A percentile compares a stretch with the other conserved stretches of the same genome.
phyloP scores from a whole-genome alignment of 2,888 invertebrate species.

The Entomobrya multifasciata region DNA sequence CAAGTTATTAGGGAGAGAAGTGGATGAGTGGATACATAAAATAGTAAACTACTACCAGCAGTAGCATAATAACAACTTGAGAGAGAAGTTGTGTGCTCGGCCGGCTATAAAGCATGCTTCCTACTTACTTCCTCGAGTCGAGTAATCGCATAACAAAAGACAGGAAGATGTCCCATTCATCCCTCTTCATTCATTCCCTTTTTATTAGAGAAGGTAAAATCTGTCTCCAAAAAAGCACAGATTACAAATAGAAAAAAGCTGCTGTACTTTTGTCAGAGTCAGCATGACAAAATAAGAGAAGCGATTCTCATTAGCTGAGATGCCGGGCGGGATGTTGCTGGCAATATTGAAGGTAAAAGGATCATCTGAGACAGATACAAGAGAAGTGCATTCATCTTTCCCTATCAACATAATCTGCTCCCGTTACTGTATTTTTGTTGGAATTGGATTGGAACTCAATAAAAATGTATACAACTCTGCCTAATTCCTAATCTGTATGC shows the following conservation, averaged over 20 bases:
- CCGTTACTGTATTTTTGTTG: not conserved
- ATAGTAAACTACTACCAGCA: not conserved
- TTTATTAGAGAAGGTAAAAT: not conserved
- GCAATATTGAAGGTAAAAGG: no score
- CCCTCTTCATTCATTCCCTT: slow-evolving; percentile 20
- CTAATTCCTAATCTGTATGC: not conserved
- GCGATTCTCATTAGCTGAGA: no score
- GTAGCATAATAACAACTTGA: no score
- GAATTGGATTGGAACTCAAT: not conserved
- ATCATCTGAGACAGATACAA: no score
- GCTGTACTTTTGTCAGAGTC: no score
- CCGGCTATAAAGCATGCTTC: slow-evolving; percentile 2
- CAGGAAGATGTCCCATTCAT: slow-evolving; percentile 38
- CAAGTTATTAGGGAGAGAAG: not conserved
- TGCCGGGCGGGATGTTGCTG: no score
- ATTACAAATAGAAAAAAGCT: not conserved
- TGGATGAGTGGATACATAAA: no score
- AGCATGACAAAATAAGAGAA: no score
- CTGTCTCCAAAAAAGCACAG: not conserved
- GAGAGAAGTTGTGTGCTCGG: no score
- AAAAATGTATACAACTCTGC: not conserved
- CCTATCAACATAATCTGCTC: not conserved
- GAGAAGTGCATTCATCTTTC: not conserved
- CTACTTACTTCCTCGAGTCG: not conserved
- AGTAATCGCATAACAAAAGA: slow-evolving; percentile 6